Base-by-base conservation (phyloP, 2,113 vertebrate genomes). In the Mirza zaza region DNA sequence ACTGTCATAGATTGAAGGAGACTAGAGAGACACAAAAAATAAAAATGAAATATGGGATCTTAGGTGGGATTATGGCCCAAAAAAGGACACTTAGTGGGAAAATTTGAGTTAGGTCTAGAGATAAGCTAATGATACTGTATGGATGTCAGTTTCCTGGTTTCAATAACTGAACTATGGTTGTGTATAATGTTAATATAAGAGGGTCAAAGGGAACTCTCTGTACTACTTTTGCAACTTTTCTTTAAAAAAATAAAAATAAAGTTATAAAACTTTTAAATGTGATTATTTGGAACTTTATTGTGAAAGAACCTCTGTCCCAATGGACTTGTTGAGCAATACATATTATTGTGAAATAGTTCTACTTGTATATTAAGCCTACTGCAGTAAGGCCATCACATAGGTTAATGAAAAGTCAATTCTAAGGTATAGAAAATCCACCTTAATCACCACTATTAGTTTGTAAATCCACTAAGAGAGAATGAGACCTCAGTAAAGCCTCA, bases 381-480 rank as follows among this genome's bases (percentile, higher is more conserved):
- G 73, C 63, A 82, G 45, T 42, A 81, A 87, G 95, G 87, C 45
- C 76, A 87, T 68, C 75, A 87, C 57, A 92, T 32, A 84, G 81
- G 94, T 80, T 97, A 97, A 97, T 79, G 71, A 92, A 94, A 95
- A 96, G 90, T 97, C 94, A 92, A 95, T 96, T 90, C 71, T 27
- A 57, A 85, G 71, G 59, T 90, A 91, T 32, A 71, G 92, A 95
- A 93, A 95, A 90, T 90, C 80, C 59, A 85, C 57, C 42, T 84
- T 90, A 96, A 97, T 89, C 75, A 92, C 89, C 25, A 90, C 59
- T 59, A 63, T 91, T 90, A 93, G 92, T 73, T 50, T 95, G 71
- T 48, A 97, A 96, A 96, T 94, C 84, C 91, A 89, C 84, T 83
- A 95, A 94, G 55, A 92, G n/a, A 90, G 42, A 52, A 65, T n/a